These are phyloP conservation scores for Hypena proboscidalis DNA, from an alignment of 2,888 invertebrate genomes.

Conservation along the genomic window DNA sequence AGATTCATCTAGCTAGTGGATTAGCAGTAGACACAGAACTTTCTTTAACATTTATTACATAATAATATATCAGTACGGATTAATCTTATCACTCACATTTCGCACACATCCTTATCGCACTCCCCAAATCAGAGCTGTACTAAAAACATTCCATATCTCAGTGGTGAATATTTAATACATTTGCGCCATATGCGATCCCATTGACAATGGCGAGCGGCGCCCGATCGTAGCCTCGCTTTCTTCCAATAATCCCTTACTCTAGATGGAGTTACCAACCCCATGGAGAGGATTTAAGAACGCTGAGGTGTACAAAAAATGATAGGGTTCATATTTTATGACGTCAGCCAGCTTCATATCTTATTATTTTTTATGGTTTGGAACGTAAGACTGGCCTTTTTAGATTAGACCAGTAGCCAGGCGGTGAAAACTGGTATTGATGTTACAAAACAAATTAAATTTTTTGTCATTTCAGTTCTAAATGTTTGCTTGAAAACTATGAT, in stretches of 20 bases:
- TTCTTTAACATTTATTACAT: no score
- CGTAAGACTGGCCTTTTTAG: no score
- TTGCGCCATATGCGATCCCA: slow-evolving; percentile 64
- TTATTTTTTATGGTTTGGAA: no score
- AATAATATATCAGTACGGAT: no score
- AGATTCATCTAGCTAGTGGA: no score
- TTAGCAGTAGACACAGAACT: no score
- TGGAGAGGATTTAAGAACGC: slow-evolving; percentile 56
- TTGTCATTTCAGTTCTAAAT: no score
- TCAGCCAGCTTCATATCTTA: slow-evolving; percentile 26
- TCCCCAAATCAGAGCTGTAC: slow-evolving; percentile 38
- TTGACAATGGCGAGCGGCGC: slow-evolving; percentile 61
- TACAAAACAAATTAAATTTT: no score
- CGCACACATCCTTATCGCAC: slow-evolving; percentile 12
- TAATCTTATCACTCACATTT: slow-evolving; percentile 7
- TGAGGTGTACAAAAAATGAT: slow-evolving; percentile 45
- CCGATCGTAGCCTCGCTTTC: slow-evolving; percentile 54
- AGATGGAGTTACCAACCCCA: slow-evolving; percentile 60
- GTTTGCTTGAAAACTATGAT: no score
- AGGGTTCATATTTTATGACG: slow-evolving; percentile 41
- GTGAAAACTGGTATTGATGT: no score
- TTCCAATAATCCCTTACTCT: slow-evolving; percentile 68
- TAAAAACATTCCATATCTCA: slow-evolving; percentile 40
- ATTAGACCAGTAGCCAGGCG: no score
- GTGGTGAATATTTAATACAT: slow-evolving; percentile 72